Base-by-base conservation (phyloP, 1,140 invertebrate genomes). In the Diorhabda elongata region DNA sequence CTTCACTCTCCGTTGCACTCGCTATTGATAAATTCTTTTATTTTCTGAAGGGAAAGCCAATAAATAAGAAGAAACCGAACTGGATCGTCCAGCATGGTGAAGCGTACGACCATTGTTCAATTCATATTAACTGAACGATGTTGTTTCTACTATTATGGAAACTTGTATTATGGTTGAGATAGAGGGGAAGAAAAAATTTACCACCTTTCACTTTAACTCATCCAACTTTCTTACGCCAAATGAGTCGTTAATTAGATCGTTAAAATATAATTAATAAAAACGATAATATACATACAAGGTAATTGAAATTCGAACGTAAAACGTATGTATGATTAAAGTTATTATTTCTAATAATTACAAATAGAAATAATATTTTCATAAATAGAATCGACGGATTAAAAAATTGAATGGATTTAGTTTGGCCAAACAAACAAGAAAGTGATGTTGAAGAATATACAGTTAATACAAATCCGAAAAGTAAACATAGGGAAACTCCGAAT, bases 81-180 rank as follows among this genome's bases (percentile, higher is more conserved):
- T 70, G 71, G 70, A 74, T 74, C 68, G 67, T 68, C 61, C 72
- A 67, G 70, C 74, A 77, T 77, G 74, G 73, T 74, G 63, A 71
- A 71, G 74, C 74, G 76, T 76, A 74, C 76, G 66, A 74, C 76
- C 74, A 77, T 77, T 77, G 74, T 77, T 77, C 76, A 75, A 72
- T 75, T 77, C 74, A 75, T 77, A 77, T 76, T 77, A 75, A 73
- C 71, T 64, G 69, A 76, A 76, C 71, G 73, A 74, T 75, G 59
- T 70, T 52, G 71, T 71, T 45, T 76, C 41, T 58, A 64, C 73
- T 74, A 74, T 72, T 74, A 76, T 71, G 73, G 73, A 69, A 76
- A 67, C 68, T 71, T 69, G 72, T 58, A 42, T 26, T 26, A 26
- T 26, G 26, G 26, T 26, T 26, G 26, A 26, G 26, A 26, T 26